Conservation (phyloP, 2,797 vertebrate genomes). For the Gobionotothen gibberifrons region DNA sequence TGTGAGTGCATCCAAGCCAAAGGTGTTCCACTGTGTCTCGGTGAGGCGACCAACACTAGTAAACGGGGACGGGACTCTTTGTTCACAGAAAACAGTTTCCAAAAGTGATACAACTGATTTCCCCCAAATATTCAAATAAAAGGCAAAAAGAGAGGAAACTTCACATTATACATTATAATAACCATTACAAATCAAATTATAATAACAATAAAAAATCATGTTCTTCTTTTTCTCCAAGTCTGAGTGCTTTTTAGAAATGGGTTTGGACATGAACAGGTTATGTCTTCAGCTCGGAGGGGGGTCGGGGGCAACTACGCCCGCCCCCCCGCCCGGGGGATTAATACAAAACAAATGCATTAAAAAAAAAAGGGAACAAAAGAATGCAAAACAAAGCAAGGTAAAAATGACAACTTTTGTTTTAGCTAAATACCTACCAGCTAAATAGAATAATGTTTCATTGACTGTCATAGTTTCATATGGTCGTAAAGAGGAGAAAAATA, state of each 20-base stretch:
- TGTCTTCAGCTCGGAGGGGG: constrained; percentile 75
- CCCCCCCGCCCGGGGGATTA: constrained; percentile 83
- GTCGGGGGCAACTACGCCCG: constrained; percentile 81
- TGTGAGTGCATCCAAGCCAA: constrained; percentile 56
- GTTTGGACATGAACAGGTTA: constrained; percentile 88
- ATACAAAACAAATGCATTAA: constrained; percentile 81
- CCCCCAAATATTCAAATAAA: constrained; percentile 56
- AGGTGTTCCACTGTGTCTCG: constrained; percentile 74
- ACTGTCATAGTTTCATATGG: constrained; percentile 82
- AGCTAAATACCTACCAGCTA: constrained; percentile 88
- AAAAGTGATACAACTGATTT: constrained; percentile 76
- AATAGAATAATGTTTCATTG: constrained; percentile 85
- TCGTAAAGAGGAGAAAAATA: constrained; percentile 89
- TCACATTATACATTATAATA: constrained; percentile 95
- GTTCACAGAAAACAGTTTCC: constrained; percentile 88
- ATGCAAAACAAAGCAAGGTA: constrained; percentile 82
- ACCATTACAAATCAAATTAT: constrained; percentile 91
- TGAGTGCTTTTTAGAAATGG: constrained; percentile 94
- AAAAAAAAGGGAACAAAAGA: constrained; percentile 52
- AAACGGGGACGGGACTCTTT: constrained; percentile 85
- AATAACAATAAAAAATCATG: constrained; percentile 81
- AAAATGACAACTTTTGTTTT: constrained; percentile 76
- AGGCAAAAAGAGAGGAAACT: constrained; percentile 82
- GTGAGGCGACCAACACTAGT: constrained; percentile 77
- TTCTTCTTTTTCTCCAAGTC: constrained; percentile 91